Base-by-base conservation (phyloP, 2,888 invertebrate species). In the Bibio marci region DNA sequence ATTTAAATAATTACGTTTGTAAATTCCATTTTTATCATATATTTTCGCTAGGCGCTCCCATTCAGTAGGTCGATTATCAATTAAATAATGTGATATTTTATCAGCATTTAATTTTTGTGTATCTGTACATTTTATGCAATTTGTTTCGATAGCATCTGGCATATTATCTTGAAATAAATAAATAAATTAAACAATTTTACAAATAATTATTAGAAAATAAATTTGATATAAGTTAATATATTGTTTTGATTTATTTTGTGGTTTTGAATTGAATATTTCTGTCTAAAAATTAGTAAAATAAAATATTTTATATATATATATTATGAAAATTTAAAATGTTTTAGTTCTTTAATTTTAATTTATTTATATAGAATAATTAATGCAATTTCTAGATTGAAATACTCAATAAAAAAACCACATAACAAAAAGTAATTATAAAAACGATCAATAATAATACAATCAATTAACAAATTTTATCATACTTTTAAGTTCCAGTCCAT, bases 401-500 rank as follows among this genome's bases (percentile, higher is more conserved):
- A n/a, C n/a, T 12, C 5, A 14, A 32, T 14, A 39, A 42, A 30
- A n/a, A n/a, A n/a, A n/a, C n/a, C n/a, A n/a, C n/a, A n/a, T n/a
- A n/a, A n/a, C n/a, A n/a, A n/a, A n/a, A n/a, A n/a, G n/a, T n/a
- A n/a, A n/a, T n/a, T n/a, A n/a, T n/a, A n/a, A n/a, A n/a, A n/a
- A n/a, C n/a, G n/a, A n/a, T n/a, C n/a, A n/a, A n/a, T n/a, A n/a
- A n/a, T n/a, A n/a, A n/a, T n/a, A n/a, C n/a, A n/a, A n/a, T n/a
- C n/a, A n/a, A n/a, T n/a, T n/a, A n/a, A n/a, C n/a, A n/a, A n/a
- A n/a, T n/a, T n/a, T n/a, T n/a, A n/a, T 17, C n/a, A 26, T 34
- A 81, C 81, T 66, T 64, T 76, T 80, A 2, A 82, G 59, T 57
- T 76, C 73, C 49, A 70, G 69, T 43, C 71, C 80, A 50, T 80